Percentiles rank a stretch among this genome's conserved stretches.
phyloP scores from a whole-genome alignment of 1,140 invertebrate genomes.

The Arion vulgaris region DNA sequence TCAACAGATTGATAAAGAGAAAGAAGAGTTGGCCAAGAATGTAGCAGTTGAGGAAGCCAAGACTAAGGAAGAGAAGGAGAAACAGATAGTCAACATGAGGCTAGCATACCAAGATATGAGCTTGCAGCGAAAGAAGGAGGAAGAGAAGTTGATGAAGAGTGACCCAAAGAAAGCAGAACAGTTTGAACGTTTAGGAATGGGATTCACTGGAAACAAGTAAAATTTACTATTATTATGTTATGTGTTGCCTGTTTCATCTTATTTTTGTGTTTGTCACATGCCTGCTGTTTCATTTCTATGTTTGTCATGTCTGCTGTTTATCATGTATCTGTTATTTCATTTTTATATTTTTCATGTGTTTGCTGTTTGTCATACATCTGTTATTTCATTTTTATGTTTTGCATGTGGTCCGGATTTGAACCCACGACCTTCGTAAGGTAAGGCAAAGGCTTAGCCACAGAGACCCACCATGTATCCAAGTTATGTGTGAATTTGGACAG shows the following conservation, averaged over 20 bases:
- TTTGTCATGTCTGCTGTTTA: not conserved
- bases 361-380: no score
- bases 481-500: no score
- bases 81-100: slow-evolving; percentile 82
- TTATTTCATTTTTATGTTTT: no score
- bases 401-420: no score
- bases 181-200: slow-evolving; percentile 95
- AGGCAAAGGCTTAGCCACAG: no score
- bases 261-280: no score
- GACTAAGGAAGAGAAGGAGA: slow-evolving; percentile 76
- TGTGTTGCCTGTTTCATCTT: no score
- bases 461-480: not conserved
- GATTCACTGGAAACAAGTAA: slow-evolving; percentile 80
- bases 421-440: no score
- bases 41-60: slow-evolving; percentile 74
- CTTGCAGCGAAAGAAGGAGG: slow-evolving; percentile 83
- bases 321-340: no score
- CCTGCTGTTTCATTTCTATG: no score
- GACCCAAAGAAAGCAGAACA: slow-evolving; percentile 92
- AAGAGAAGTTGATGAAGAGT: slow-evolving; percentile 82
- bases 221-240: slow-evolving; percentile 24
- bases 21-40: slow-evolving; percentile 80
- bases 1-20: slow-evolving; percentile 76
- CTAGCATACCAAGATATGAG: slow-evolving; percentile 91
- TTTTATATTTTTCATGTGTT: no score